Base-by-base conservation (phyloP, 2,888 invertebrate genomes). In the Netelia virgata region DNA sequence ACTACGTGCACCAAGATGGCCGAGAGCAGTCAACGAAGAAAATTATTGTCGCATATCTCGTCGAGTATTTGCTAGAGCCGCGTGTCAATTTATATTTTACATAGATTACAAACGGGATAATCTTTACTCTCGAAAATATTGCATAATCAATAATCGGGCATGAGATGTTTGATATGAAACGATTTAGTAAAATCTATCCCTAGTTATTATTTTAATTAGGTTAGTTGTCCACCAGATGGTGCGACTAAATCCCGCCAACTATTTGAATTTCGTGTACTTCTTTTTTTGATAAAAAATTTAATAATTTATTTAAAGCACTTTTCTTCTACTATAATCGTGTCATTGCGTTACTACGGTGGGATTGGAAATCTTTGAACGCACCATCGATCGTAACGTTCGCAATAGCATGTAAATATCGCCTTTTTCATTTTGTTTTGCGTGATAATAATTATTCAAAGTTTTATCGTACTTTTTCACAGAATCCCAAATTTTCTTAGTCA, bases 1-100 rank as follows among this genome's bases (percentile, higher is more conserved):
- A 81, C 84, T 80, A 84, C 81, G 81, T 78, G 78, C 77, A 64
- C 73, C 84, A 84, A 84, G 75, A 81, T 84, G 78, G 64, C 64
- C 64, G 69, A 57, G 36, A 14, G 55, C 55, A 18, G 18, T 75
- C 70, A 70, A 68, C 20, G 28, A 47, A 8, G 11, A 41, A 57
- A n/a, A n/a, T n/a, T 10, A 10, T 28, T 68, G 28, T 59, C 23
- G 18, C 57, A 1, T 2, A 14, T 3, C 47, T 16, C 1, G 43
- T 47, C 18, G 23, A 57, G 18, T 14, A 36, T 55, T 75, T 14
- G 8, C 9, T 57, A 14, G 6, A 53, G 3, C 50, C 53, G n/a
- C 57, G 57, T 57, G 18, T 20, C 14, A 10, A 47, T 11, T 47
- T 47, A 1, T 47, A 14, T 47, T 47, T 47, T 14, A 47, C 11